Conservation (phyloP, 1,140 invertebrate species). For the Orussus abietinus region DNA sequence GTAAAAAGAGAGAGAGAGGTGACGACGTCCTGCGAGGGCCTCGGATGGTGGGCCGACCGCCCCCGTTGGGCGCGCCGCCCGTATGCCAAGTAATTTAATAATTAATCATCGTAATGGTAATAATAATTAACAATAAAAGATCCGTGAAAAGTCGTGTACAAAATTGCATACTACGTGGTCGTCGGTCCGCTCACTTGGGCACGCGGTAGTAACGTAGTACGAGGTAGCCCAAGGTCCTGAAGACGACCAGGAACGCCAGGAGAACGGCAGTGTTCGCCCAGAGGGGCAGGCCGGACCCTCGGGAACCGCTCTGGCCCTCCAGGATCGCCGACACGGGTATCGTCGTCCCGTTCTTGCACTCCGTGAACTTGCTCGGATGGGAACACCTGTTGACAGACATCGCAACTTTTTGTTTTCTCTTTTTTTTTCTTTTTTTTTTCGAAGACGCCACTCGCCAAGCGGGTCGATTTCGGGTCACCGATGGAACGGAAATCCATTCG, state of each 20-base stretch:
- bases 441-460: no score
- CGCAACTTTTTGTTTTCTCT: no score
- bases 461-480: no score
- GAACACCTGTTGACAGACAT: conserved; percentile 64
- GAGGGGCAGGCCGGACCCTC: conserved; percentile 58
- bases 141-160: conserved; percentile 24
- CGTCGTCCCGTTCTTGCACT: conserved; percentile 59
- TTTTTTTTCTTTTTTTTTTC: no score
- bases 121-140: conserved; percentile 19
- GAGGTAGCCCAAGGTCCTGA: conserved; percentile 71
- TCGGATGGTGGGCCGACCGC: no score
- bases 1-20: no score
- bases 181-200: conserved; percentile 56
- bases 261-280: conserved; percentile 77
- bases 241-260: conserved; percentile 68
- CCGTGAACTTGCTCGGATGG: conserved; percentile 63
- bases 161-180: conserved; percentile 25
- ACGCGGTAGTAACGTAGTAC: conserved; percentile 71
- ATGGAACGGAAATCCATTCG: no score
- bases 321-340: conserved; percentile 70
- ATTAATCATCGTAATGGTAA: conserved; percentile 10
- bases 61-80: no score
- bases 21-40: no score
- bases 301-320: conserved; percentile 59
- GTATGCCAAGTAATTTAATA: conserved; percentile 10